A percentile compares a stretch with the other conserved stretches of the same genome.
Conservation (phyloP, 1,140 invertebrate genomes). For the Geopemphigus sp. region DNA sequence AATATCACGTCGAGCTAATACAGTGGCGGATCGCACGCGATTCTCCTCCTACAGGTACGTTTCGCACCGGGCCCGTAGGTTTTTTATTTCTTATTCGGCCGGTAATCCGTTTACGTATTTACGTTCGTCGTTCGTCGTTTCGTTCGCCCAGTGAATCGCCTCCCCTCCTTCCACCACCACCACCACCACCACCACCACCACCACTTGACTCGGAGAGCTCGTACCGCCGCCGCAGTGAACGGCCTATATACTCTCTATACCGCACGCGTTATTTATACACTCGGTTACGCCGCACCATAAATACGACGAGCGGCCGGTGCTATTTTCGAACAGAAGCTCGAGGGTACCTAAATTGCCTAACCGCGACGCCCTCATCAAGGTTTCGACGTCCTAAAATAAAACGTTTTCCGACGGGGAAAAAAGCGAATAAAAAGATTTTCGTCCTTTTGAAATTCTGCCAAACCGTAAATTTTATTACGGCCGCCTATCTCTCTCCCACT, state of each 20-base stretch:
- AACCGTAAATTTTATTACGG: slow-evolving; percentile 17
- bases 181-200: too few species aligned
- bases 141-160: too few species aligned
- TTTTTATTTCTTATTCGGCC: too few species aligned
- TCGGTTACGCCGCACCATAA: background rate
- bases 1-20: slow-evolving; percentile 1
- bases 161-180: too few species aligned
- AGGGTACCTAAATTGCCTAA: slow-evolving; percentile 44
- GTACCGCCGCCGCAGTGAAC: background rate
- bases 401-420: slow-evolving; percentile 8
- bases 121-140: too few species aligned
- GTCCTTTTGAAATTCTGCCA: slow-evolving; percentile 42
- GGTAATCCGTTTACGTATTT: too few species aligned
- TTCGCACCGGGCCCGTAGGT: too few species aligned
- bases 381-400: slow-evolving; percentile 42
- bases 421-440: slow-evolving; percentile 8
- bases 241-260: background rate
- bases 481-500: too few species aligned
- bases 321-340: slow-evolving; percentile 34
- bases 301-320: background rate
- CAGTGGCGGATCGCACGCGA: slow-evolving; percentile 10
- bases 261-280: slow-evolving; percentile 26
- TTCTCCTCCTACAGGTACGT: too few species aligned
- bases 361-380: slow-evolving; percentile 32
- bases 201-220: too few species aligned